phyloP scores from a whole-genome alignment of 1,140 invertebrate genomes.

The Heliconius hermathena region DNA sequence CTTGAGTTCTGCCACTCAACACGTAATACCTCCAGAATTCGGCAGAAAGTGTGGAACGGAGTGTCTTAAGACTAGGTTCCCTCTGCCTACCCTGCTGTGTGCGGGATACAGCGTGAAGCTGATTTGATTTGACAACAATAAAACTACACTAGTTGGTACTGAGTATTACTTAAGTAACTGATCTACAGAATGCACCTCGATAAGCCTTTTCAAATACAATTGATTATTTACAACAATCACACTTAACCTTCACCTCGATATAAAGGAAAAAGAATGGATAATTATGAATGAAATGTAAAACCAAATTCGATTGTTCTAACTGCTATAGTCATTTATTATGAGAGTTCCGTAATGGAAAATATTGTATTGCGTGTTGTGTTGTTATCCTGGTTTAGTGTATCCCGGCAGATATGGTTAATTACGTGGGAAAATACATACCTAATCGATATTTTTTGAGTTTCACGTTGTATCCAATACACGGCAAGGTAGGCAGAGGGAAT shows the following conservation, averaged over 20 bases:
- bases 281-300: constrained; percentile 24
- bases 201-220: constrained; percentile 32
- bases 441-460: no score
- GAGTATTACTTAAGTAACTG: constrained; percentile 3
- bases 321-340: constrained; percentile 15
- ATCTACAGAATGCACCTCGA: constrained; percentile 21
- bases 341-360: constrained; percentile 6
- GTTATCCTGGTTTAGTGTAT: not conserved
- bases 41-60: no score
- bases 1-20: no score
- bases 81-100: no score
- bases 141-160: not conserved
- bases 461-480: no score
- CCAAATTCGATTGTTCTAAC: constrained; percentile 22
- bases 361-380: not conserved
- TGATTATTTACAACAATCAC: constrained; percentile 29
- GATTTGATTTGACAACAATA: not conserved
- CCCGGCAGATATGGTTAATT: not conserved
- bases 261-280: constrained; percentile 24
- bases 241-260: constrained; percentile 32
- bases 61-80: no score
- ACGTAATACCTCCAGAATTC: no score
- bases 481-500: no score
- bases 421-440: not conserved
- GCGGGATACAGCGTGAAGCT: no score